Conservation (phyloP, 1,140 invertebrate species). For the Theocolax elegans region DNA sequence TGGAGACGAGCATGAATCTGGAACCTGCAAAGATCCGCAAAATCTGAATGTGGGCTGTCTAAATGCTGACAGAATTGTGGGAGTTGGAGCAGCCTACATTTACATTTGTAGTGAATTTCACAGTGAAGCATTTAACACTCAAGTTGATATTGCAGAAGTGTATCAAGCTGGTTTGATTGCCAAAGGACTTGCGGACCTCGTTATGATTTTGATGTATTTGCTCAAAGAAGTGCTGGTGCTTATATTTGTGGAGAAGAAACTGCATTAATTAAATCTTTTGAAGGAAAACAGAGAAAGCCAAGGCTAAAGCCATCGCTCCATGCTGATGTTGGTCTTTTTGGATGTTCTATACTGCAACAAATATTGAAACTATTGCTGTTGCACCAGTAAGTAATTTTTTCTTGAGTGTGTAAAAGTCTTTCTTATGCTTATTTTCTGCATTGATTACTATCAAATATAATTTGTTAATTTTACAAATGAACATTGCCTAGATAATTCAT, state of each 20-base stretch:
- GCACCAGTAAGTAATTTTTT: conserved; percentile 89
- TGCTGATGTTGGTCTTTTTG: conserved; percentile 97
- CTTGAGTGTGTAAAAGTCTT: too few species aligned
- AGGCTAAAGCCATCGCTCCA: conserved; percentile 99
- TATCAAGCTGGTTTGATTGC: conserved; percentile 96
- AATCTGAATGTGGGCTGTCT: conserved; percentile 98
- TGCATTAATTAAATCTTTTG: conserved; percentile 97
- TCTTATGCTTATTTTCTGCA: too few species aligned
- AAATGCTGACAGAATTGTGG: conserved; percentile 95
- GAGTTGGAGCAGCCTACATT: conserved; percentile 97
- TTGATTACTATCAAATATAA: too few species aligned
- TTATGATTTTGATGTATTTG: conserved; percentile 98
- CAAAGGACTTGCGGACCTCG: conserved; percentile 96
- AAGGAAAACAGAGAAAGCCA: conserved; percentile 99
- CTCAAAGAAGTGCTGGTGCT: conserved; percentile 97
- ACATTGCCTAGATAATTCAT: too few species aligned
- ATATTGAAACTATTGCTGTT: conserved; percentile 99
- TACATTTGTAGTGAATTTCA: conserved; percentile 99
- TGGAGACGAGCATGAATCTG: conserved; percentile 98
- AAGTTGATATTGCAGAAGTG: conserved; percentile 98
- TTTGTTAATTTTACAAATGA: too few species aligned
- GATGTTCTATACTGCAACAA: conserved; percentile 98
- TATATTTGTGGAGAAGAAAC: conserved; percentile 99
- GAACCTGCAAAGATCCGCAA: conserved; percentile 99
- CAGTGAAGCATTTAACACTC: conserved; percentile 98